Evolutionary conservation across 2,797 vertebrate genomes (phyloP).

Genomic region (Spinibarbus caldwelli): DNA sequence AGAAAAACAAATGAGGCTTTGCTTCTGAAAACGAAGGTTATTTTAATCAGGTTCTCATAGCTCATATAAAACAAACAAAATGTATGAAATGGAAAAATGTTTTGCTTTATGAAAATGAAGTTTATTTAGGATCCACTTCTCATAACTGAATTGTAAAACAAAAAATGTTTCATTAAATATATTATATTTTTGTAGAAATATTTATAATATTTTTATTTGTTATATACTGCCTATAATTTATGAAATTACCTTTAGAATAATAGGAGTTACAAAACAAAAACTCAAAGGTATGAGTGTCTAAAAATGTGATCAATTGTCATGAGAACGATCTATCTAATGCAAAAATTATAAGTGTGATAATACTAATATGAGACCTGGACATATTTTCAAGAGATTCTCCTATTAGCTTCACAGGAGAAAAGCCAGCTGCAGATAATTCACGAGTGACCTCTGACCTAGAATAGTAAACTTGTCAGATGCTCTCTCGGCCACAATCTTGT

Average conservation of each 20-base stretch:
- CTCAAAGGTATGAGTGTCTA: neutral
- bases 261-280: neutral
- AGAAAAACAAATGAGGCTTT: no score
- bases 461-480: conserved; percentile 80
- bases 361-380: neutral
- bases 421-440: neutral
- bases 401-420: neutral
- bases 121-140: neutral
- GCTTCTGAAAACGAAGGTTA: no score
- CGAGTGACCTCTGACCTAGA: conserved; percentile 69
- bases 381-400: neutral
- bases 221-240: neutral
- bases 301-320: neutral
- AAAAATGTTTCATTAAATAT: neutral
- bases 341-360: neutral
- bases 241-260: neutral
- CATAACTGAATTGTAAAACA: neutral
- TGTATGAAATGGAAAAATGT: neutral
- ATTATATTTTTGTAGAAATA: neutral
- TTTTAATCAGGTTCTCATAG: no score
- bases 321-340: neutral
- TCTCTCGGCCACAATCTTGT: conserved; percentile 78
- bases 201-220: neutral
- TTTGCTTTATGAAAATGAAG: neutral
- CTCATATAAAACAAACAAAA: neutral